phyloP scores from a whole-genome alignment of 2,888 invertebrate genomes.

The Spicauda simplicius region DNA sequence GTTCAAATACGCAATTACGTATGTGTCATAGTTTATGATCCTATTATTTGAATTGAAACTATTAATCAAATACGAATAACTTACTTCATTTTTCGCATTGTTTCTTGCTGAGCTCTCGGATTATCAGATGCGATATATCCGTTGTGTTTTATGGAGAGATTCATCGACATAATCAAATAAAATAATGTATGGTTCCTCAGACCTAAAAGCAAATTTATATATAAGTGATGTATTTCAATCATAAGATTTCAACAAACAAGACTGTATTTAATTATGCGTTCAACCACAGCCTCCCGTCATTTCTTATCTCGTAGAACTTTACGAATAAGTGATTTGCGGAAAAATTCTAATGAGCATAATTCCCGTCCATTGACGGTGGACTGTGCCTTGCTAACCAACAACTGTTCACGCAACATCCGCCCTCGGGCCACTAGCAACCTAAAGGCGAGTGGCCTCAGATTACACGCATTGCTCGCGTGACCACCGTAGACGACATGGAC shows the following conservation, averaged over 20 bases:
- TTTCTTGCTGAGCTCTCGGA: too few relatives aligned
- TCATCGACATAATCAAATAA: too few relatives aligned
- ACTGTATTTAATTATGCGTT: not conserved
- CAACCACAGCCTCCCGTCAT: not conserved
- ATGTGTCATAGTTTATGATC: not conserved
- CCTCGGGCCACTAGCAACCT: slow-evolving; percentile 15
- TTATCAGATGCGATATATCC: too few relatives aligned
- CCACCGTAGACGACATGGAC: slow-evolving; percentile 6
- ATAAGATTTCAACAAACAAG: too few relatives aligned
- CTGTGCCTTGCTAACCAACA: not conserved
- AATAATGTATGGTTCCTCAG: too few relatives aligned
- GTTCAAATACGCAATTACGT: not conserved
- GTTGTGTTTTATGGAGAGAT: too few relatives aligned
- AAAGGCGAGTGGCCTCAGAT: slow-evolving; percentile 6
- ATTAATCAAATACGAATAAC: too few relatives aligned
- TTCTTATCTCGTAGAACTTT: slow-evolving; percentile 6
- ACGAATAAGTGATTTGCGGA: slow-evolving; percentile 13
- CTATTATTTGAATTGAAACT: not conserved
- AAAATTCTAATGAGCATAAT: slow-evolving; percentile 20
- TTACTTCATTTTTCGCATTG: too few relatives aligned
- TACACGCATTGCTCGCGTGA: slow-evolving; percentile 12
- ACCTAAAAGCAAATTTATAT: too few relatives aligned
- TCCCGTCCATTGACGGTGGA: slow-evolving; percentile 18
- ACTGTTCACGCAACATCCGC: slow-evolving; percentile 24
- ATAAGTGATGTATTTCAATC: too few relatives aligned